A percentile compares a stretch with the other conserved stretches of the same genome.
Conservation (phyloP, 1,140 invertebrate species). For the Diabrotica undecimpunctata region DNA sequence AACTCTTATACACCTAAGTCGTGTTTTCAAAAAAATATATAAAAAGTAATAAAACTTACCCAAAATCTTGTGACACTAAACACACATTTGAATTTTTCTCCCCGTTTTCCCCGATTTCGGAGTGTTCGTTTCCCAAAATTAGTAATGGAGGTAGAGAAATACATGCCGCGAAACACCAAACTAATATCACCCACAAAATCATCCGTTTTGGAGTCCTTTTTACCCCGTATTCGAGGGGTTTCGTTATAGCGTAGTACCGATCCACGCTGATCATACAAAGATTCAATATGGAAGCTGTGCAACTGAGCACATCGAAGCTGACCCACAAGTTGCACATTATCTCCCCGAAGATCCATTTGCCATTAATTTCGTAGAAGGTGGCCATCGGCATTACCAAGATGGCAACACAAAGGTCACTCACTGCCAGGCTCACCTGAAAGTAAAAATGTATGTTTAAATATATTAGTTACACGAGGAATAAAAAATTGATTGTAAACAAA, state of each 20-base stretch:
- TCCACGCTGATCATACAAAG: conserved; percentile 89
- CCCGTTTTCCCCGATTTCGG: conserved; percentile 50
- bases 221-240: conserved; percentile 84
- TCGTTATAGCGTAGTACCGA: conserved; percentile 86
- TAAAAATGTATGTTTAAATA: background rate
- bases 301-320: conserved; percentile 77
- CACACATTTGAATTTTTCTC: conserved; percentile 56
- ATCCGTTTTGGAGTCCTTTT: conserved; percentile 81
- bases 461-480: too few species aligned
- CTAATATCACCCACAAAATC: conserved; percentile 78
- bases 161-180: conserved; percentile 85
- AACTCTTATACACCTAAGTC: too few species aligned
- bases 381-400: conserved; percentile 84
- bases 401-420: conserved; percentile 81
- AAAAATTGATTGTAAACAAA: too few species aligned
- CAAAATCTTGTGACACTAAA: conserved; percentile 80
- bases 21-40: too few species aligned
- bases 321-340: conserved; percentile 84
- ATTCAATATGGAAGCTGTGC: conserved; percentile 87
- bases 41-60: conserved; percentile 29
- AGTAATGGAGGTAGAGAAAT: conserved; percentile 85
- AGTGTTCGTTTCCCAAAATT: conserved; percentile 83
- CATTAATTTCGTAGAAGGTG: conserved; percentile 74
- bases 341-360: conserved; percentile 79
- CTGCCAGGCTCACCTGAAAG: conserved; percentile 68